phyloP scores from a whole-genome alignment of 2,888 invertebrate species.

The Eristalis tenax region DNA sequence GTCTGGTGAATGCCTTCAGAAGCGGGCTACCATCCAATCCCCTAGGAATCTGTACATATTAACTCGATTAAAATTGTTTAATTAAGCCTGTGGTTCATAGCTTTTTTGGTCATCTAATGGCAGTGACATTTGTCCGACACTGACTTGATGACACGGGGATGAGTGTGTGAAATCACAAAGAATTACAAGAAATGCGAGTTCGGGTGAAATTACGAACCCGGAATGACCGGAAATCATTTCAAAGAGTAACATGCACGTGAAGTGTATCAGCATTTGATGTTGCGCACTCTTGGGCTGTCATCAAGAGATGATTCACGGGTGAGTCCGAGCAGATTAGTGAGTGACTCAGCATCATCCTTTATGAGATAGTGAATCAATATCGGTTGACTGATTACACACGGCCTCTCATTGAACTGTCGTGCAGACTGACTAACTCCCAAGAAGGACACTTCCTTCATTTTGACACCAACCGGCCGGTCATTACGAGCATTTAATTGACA shows the following conservation, averaged over 20 bases:
- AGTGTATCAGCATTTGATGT: constrained; percentile 7
- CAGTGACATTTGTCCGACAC: not conserved
- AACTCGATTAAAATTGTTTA: constrained; percentile 8
- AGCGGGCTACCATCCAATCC: not conserved
- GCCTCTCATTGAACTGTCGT: constrained; percentile 5
- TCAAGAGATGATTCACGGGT: not conserved
- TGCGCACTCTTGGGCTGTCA: not conserved
- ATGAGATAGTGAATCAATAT: constrained; percentile 13
- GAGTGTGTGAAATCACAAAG: not conserved
- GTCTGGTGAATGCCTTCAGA: constrained; percentile 14
- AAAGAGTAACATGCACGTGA: not conserved
- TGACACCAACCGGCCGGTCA: not conserved
- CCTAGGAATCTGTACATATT: constrained; percentile 8
- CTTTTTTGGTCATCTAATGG: constrained; percentile 8
- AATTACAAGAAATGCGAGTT: not conserved
- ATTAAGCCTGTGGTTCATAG: not conserved
- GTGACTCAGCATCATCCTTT: not conserved
- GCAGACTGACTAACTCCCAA: not conserved
- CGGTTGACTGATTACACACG: not conserved
- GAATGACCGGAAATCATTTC: constrained; percentile 38
- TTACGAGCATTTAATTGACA: constrained; percentile 24
- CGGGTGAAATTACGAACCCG: constrained; percentile 4
- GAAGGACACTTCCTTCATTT: not conserved
- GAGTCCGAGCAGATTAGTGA: constrained; percentile 4
- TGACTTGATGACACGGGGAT: not conserved